Base-by-base conservation (phyloP, 2,113 vertebrate genomes). In the Garra rufa region DNA sequence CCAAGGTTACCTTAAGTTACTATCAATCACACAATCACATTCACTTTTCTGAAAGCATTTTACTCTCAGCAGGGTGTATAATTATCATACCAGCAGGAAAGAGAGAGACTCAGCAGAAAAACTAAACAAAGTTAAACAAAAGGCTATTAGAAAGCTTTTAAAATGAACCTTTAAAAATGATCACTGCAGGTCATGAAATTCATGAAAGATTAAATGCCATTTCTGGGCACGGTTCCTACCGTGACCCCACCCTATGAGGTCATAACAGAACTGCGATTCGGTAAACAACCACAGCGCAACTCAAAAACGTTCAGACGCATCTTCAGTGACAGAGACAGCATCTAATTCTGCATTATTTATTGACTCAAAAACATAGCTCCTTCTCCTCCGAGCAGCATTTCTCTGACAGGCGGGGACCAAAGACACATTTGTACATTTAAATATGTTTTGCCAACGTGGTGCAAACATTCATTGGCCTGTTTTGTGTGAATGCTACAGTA, bases 41-140 rank as follows among this genome's bases (percentile, higher is more conserved):
- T 80, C 9, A 9, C 41, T 46, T 65, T 65, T 67, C 41, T 80
- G 59, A 80, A 48, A 48, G 59, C 41, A 46, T 80, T 80, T 48
- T 48, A 30, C 41, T 19, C 78, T 67, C 78, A 46, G 26, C 78
- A 48, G 61, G 78, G 10, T 30, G 61, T 50, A 50, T 67, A 48
- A 81, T 81, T 34, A 67, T n/a, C 43, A 65, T 46, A 67, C 61
- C 24, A 10, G 0, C n/a, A 26, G 14, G 13, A 78, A 79, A 79
- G 34, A 67, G 38, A 74, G 50, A 26, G n/a, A 28, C 55, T 80
- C 78, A 80, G 78, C 78, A 48, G 61, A 81, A 80, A 67, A 67
- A 65, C n/a, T 3, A 55, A 76, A 76, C 48, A 41, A 19, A 0
- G 24, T 55, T 48, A 28, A 38, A 43, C 9, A 44, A 43, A 59